Percentiles rank a stretch among this genome's conserved stretches.
Conservation (phyloP, 2,888 invertebrate species). For the Papilio gigon region DNA sequence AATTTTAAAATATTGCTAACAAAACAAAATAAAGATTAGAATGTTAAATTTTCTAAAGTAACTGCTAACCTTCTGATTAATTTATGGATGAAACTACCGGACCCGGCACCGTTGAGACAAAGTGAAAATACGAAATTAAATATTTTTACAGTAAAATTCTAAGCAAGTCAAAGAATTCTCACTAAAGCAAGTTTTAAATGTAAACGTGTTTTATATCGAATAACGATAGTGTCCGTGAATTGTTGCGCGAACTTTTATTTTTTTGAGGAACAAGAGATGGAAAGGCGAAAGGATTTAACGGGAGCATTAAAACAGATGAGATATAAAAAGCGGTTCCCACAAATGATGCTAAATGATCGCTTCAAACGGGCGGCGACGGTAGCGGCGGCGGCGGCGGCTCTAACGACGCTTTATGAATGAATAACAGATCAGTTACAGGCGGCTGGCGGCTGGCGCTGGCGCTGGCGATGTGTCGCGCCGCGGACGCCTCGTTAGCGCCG, state of each 20-base stretch:
- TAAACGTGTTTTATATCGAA: background rate
- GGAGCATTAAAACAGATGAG: slow-evolving; percentile 76
- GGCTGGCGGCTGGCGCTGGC: slow-evolving; percentile 45
- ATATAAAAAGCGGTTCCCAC: slow-evolving; percentile 73
- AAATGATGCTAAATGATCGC: slow-evolving; percentile 76
- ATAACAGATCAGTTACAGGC: slow-evolving; percentile 55
- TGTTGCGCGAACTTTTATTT: slow-evolving; percentile 55
- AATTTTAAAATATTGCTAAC: background rate
- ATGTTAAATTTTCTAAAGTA: background rate
- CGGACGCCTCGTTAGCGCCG: slow-evolving; percentile 52
- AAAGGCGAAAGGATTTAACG: slow-evolving; percentile 67
- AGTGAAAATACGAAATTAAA: too few relatives aligned
- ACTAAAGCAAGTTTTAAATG: background rate
- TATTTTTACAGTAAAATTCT: background rate
- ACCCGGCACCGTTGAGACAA: too few relatives aligned
- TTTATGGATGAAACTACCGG: background rate
- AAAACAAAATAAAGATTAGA: background rate
- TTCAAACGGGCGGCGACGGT: slow-evolving; percentile 59
- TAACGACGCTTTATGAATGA: slow-evolving; percentile 52
- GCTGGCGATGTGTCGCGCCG: slow-evolving; percentile 48
- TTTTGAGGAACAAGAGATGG: slow-evolving; percentile 70
- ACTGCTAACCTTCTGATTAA: background rate
- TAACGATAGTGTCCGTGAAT: slow-evolving; percentile 25
- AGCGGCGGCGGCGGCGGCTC: slow-evolving; percentile 51
- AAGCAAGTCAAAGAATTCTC: background rate